Base-by-base conservation (phyloP, 2,888 invertebrate species). In the Allacma fusca region DNA sequence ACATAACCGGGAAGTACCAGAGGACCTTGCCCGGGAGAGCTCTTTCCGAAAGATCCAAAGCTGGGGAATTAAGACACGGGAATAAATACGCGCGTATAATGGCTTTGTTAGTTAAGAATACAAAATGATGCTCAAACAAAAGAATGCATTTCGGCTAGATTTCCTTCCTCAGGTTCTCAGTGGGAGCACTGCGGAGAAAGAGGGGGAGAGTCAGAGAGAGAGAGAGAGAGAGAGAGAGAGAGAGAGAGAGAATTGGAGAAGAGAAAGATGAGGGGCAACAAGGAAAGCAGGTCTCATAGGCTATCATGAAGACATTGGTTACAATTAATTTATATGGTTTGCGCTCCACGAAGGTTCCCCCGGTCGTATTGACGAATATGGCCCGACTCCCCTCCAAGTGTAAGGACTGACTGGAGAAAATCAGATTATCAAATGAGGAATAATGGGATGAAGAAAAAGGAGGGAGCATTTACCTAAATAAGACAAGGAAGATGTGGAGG, bases 391-490 rank as follows among this genome's bases (percentile, higher is more conserved):
- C n/a, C n/a, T n/a, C n/a, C n/a, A n/a, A n/a, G n/a, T n/a, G n/a
- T n/a, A n/a, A n/a, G n/a, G n/a, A n/a, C n/a, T n/a, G n/a, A n/a
- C n/a, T n/a, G n/a, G n/a, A n/a, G n/a, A n/a, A n/a, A n/a, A n/a
- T n/a, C n/a, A 82, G 80, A 82, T 82, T 83, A 83, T 81, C 81
- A 81, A 81, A 81, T 81, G 79, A 81, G 80, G 81, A 82, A 80
- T 83, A 81, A 83, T 81, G 81, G 79, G 40, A 69, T 21, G n/a
- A 4, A 40, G 29, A 21, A 40, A 21, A 43, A 7, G n/a, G 23
- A 13, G 16, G 16, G 19, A 28, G 34, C 13, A 16, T 69, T 69
- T 62, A 50, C 50, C 19, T 50, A 50, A 50, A 70, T 28, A 70
- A 62, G 62, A 29, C 21, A 28, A 72, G 26, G 23, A 62, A 64